phyloP scores from a whole-genome alignment of 2,888 invertebrate genomes.

The Drosophila niveifrons region DNA sequence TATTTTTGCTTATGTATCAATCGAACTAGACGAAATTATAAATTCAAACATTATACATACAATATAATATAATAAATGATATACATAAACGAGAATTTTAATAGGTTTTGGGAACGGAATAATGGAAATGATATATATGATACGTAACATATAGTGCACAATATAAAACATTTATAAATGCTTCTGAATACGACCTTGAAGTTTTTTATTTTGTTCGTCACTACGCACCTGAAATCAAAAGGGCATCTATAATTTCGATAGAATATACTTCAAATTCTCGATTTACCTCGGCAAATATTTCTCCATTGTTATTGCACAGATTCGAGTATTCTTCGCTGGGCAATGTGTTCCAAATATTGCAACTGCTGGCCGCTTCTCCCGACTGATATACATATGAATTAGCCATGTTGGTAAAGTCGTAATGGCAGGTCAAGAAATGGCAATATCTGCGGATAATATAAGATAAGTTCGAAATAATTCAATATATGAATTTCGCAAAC shows the following conservation, averaged over 20 bases:
- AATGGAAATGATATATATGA: slow-evolving; percentile 8
- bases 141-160: slow-evolving; percentile 20
- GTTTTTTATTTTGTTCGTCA: not conserved
- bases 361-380: slow-evolving; percentile 40
- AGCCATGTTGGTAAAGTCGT: slow-evolving; percentile 51
- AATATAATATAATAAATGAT: slow-evolving; percentile 20
- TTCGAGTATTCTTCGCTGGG: slow-evolving; percentile 12
- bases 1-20: slow-evolving; percentile 62
- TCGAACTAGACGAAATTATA: slow-evolving; percentile 51
- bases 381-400: slow-evolving; percentile 37
- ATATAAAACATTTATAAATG: slow-evolving; percentile 17
- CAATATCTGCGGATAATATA: slow-evolving; percentile 41
- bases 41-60: slow-evolving; percentile 34
- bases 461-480: not conserved
- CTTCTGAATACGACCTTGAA: not conserved
- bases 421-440: slow-evolving; percentile 64
- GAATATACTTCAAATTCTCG: not conserved
- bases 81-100: slow-evolving; percentile 14
- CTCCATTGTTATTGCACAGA: slow-evolving; percentile 57
- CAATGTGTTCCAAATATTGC: slow-evolving; percentile 38
- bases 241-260: not conserved
- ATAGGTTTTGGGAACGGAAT: not conserved
- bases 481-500: slow-evolving; percentile 14
- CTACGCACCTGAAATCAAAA: slow-evolving; percentile 14
- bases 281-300: slow-evolving; percentile 25